These are phyloP conservation scores for Apostichopus leukothele DNA, from an alignment of 53 echinoderm and acorn worm genomes.

Conservation along the genomic window DNA sequence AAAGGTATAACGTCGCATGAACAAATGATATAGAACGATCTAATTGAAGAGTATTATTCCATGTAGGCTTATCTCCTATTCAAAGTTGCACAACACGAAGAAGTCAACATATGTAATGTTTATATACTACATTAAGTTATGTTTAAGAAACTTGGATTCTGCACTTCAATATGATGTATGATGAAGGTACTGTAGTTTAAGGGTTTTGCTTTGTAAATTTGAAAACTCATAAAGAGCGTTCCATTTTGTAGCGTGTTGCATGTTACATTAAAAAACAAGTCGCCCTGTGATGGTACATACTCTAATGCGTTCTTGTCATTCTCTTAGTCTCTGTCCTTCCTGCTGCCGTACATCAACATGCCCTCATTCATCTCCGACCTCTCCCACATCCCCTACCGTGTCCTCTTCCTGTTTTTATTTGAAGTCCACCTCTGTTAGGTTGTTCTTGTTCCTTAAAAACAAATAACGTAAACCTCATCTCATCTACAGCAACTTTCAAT, in stretches of 20 bases:
- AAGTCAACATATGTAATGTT: no score
- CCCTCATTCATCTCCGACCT: slow-evolving; percentile 1
- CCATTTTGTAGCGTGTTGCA: not conserved
- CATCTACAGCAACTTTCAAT: no score
- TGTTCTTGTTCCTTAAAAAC: slow-evolving; percentile 11
- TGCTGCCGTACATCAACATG: slow-evolving; percentile 1
- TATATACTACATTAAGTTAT: no score
- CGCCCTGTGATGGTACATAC: not conserved
- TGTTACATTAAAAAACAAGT: not conserved
- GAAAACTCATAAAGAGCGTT: not conserved
- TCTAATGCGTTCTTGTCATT: not conserved
- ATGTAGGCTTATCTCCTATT: no score
- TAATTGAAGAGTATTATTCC: no score
- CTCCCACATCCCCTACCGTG: not conserved
- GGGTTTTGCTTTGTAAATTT: no score
- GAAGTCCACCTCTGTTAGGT: slow-evolving; percentile 6
- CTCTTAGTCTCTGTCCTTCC: not conserved
- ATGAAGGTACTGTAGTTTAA: no score
- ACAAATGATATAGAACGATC: no score
- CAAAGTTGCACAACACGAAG: no score
- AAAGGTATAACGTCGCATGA: no score
- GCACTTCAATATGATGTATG: no score
- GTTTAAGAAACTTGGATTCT: no score
- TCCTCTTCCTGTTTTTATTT: not conserved
- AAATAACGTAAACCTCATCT: not conserved